These are phyloP conservation scores for Atlantisia rogersi DNA, from an alignment of 2,113 vertebrate genomes.

Conservation along the genomic window DNA sequence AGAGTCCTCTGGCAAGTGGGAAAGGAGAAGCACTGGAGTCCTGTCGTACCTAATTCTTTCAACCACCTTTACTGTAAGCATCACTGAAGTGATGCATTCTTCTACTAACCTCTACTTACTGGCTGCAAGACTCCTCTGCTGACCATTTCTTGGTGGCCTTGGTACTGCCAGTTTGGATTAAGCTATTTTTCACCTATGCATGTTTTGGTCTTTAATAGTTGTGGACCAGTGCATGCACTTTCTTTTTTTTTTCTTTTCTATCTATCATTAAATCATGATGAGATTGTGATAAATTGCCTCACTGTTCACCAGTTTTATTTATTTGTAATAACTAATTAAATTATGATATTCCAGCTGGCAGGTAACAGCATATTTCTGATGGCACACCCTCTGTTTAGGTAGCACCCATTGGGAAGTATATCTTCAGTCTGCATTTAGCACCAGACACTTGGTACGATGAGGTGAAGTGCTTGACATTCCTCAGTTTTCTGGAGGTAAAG, in stretches of 20 bases:
- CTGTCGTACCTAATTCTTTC: not conserved
- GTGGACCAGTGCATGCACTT: not conserved
- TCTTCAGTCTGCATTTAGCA: not conserved
- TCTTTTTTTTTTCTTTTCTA: not conserved
- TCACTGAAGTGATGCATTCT: not conserved
- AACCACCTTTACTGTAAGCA: not conserved
- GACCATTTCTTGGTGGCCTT: not conserved
- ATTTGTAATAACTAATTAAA: constrained; percentile 1
- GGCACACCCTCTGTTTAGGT: not conserved
- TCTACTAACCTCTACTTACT: not conserved
- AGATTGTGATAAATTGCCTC: not conserved
- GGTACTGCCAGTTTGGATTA: not conserved
- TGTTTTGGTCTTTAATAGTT: not conserved
- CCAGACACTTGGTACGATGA: not conserved
- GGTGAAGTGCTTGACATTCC: not conserved
- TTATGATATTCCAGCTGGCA: not conserved
- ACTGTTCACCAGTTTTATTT: not conserved
- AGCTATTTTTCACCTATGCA: not conserved
- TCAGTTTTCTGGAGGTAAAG: not conserved
- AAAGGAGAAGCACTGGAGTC: not conserved
- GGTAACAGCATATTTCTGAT: not conserved
- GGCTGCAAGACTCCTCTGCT: not conserved
- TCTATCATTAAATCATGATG: not conserved
- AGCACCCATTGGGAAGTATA: not conserved
- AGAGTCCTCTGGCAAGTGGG: not conserved